These are phyloP conservation scores for Scaptomyza graminum DNA, from an alignment of 1,140 invertebrate species.

Conservation along the genomic window DNA sequence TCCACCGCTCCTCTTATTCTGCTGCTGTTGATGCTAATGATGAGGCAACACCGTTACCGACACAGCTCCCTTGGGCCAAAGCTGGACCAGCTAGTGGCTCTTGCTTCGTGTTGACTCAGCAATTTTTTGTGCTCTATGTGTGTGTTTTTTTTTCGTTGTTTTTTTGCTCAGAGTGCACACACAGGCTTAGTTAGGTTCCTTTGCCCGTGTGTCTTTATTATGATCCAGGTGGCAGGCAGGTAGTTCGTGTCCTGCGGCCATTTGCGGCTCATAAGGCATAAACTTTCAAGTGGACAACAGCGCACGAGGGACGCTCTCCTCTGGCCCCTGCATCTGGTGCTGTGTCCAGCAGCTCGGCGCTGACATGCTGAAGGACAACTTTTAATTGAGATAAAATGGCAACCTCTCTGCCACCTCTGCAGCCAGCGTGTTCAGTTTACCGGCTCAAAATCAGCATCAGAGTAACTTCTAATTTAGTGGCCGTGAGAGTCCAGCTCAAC, in stretches of 20 bases:
- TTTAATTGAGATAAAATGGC: slow-evolving; percentile 81
- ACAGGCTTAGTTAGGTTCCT: slow-evolving; percentile 60
- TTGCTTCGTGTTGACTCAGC: slow-evolving; percentile 70
- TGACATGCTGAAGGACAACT: slow-evolving; percentile 80
- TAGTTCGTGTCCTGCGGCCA: slow-evolving; percentile 73
- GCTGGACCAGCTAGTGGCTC: slow-evolving; percentile 32
- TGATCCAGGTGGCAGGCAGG: slow-evolving; percentile 22
- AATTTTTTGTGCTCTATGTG: slow-evolving; percentile 38
- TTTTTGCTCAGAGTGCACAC: slow-evolving; percentile 20
- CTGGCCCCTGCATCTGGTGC: too few relatives aligned
- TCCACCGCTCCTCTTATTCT: slow-evolving; percentile 9
- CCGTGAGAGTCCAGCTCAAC: slow-evolving; percentile 67
- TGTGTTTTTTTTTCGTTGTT: not conserved
- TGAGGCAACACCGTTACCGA: slow-evolving; percentile 46
- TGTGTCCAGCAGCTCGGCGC: slow-evolving; percentile 27
- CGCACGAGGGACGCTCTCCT: slow-evolving; percentile 28
- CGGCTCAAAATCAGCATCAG: slow-evolving; percentile 73
- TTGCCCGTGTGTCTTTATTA: slow-evolving; percentile 70
- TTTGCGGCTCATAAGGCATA: slow-evolving; percentile 82
- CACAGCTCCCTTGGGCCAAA: slow-evolving; percentile 35
- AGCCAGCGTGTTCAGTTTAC: slow-evolving; percentile 1
- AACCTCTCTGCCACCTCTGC: slow-evolving; percentile 18
- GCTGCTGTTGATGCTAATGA: slow-evolving; percentile 70
- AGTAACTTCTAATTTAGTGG: slow-evolving; percentile 82
- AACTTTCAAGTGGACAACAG: slow-evolving; percentile 78